Evolutionary conservation across 2,888 invertebrate genomes (phyloP), one percentile per base, ranked within the genome.

Genomic region (Coelopa pilipes): DNA sequence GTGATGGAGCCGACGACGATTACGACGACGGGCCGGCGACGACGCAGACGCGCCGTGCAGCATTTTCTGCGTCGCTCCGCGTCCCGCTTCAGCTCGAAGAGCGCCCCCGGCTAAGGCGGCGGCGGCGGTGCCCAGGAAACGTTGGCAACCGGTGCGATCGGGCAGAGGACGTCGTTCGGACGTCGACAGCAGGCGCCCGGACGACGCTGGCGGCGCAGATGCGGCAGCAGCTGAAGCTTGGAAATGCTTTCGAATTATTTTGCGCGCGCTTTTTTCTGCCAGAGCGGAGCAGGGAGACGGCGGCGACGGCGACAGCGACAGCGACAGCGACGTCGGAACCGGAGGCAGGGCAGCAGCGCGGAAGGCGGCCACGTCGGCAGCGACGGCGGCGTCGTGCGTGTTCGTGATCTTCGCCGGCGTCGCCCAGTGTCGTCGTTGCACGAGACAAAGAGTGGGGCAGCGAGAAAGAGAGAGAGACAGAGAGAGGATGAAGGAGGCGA

Each of bases 51-150:
- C 11, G 76, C 79, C 17, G 50, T 79, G 71, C 21, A 24, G 15
- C 75, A 72, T 1, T 78, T 78, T 63, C 67, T 75, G 15, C 74
- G 81, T 12, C 78, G 78, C 1, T 78, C 80, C 13, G 76, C 79
- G 45, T 79, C 80, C 1, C 65, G 78, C 24, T 78, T 77, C 47
- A 79, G 80, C 21, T 77, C 80, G 10, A 79, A 79, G 70, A 82
- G 82, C 77, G 82, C 81, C 34, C 82, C 82, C 11, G 81, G 78
- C 21, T 81, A 82, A 77, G 34, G 59, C 12, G 17, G 46, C 57
- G 45, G 69, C 46, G 45, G 11, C 19, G 24, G 45, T 12, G 57
- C 10, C 19, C n/a, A 45, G 47, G 49, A 5, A 12, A 66, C 60
- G 67, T 46, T 59, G 21, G 12, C 34, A 17, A 69, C 10, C 55